Conservation (phyloP, 2,797 vertebrate genomes). For the Pipistrellus nathusii region DNA sequence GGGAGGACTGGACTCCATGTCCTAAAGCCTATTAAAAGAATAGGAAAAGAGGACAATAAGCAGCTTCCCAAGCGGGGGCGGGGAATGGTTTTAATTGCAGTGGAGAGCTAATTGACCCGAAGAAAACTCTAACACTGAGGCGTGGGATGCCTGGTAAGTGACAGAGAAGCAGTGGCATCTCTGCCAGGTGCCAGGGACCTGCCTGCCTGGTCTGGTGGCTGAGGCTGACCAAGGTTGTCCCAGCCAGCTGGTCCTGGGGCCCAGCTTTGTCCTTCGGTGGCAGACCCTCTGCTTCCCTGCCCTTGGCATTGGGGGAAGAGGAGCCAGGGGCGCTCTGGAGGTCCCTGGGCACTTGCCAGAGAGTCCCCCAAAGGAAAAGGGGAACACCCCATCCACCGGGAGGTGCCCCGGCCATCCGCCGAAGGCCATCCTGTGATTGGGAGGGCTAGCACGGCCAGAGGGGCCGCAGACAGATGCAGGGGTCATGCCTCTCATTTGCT, state of each 20-base stretch:
- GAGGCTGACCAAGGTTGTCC: neutral
- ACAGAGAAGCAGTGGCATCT: neutral
- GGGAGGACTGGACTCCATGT: neutral
- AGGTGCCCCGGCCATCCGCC: neutral
- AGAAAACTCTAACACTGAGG: neutral
- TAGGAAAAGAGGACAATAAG: neutral
- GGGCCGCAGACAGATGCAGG: conserved; percentile 55
- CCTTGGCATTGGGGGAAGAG: neutral
- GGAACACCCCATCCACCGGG: neutral
- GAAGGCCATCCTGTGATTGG: neutral
- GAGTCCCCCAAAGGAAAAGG: neutral
- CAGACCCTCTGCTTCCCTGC: neutral
- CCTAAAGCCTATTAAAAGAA: conserved; percentile 20
- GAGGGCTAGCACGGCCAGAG: neutral
- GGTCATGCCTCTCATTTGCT: conserved; percentile 73
- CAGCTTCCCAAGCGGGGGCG: neutral
- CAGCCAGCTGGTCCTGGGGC: neutral
- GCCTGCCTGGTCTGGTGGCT: neutral
- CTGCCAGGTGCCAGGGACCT: neutral
- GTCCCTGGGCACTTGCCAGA: neutral
- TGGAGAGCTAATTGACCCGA: conserved; percentile 23
- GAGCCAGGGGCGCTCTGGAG: neutral
- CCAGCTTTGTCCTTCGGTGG: neutral
- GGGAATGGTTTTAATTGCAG: conserved; percentile 27
- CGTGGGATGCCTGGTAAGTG: neutral